Percentiles rank a stretch among this genome's conserved stretches.
Evolutionary conservation across 2,888 invertebrate species (phyloP).

Genomic region (Ophion obscuratus): DNA sequence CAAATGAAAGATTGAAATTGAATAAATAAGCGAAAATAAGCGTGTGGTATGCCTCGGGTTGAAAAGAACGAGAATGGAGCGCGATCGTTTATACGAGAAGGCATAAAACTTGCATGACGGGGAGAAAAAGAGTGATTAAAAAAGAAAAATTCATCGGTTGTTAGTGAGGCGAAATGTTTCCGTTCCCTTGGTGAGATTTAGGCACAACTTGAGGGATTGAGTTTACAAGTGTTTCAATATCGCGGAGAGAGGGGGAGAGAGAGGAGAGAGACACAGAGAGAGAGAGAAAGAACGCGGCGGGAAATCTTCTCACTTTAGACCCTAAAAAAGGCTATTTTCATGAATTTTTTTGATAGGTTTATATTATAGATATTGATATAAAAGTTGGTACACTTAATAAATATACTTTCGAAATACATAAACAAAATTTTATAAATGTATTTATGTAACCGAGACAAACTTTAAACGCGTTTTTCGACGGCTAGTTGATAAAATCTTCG

Average conservation of each 20-base stretch:
- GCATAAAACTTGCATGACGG: not conserved
- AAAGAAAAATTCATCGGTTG: conserved; percentile 4
- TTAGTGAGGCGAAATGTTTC: conserved; percentile 35
- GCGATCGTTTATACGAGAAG: conserved; percentile 29
- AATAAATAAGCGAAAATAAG: conserved; percentile 11
- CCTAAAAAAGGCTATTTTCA: too few species aligned
- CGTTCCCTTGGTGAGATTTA: conserved; percentile 27
- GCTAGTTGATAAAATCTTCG: too few species aligned
- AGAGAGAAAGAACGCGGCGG: too few species aligned
- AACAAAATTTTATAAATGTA: too few species aligned
- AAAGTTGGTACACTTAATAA: too few species aligned
- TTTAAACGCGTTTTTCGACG: too few species aligned
- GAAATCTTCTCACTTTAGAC: too few species aligned
- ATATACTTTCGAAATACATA: too few species aligned
- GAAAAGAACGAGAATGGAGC: conserved; percentile 43
- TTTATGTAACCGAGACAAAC: too few species aligned
- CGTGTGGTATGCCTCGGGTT: not conserved
- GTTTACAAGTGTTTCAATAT: conserved; percentile 23
- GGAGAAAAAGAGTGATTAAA: conserved; percentile 4
- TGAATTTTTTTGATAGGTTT: too few species aligned
- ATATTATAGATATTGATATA: too few species aligned
- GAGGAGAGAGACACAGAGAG: not conserved
- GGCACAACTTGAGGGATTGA: not conserved
- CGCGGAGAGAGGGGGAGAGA: not conserved
- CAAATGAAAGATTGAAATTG: conserved; percentile 4